phyloP scores from a whole-genome alignment of 2,888 invertebrate genomes.

The Smittia sp. region DNA sequence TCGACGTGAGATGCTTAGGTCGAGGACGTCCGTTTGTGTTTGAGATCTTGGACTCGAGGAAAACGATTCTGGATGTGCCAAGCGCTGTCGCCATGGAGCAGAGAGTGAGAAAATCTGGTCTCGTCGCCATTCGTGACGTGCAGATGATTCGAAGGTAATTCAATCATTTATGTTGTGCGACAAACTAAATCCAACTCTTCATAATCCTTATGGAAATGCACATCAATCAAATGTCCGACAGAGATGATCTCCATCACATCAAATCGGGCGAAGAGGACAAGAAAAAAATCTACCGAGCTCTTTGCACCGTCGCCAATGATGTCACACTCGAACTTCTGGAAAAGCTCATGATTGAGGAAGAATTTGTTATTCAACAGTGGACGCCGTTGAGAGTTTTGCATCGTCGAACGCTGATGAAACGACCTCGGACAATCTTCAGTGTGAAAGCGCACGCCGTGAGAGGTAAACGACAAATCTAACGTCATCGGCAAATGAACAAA shows the following conservation, averaged over 20 bases:
- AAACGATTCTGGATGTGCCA: slow-evolving; percentile 55
- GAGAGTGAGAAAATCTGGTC: slow-evolving; percentile 59
- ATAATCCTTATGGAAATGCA: not conserved
- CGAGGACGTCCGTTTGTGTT: slow-evolving; percentile 90
- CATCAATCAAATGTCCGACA: slow-evolving; percentile 46
- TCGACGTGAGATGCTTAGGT: slow-evolving; percentile 92
- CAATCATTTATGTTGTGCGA: not conserved
- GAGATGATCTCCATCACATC: slow-evolving; percentile 65
- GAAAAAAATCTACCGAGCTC: slow-evolving; percentile 80
- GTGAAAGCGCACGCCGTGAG: slow-evolving; percentile 60
- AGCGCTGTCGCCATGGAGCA: slow-evolving; percentile 59
- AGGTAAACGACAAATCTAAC: slow-evolving; percentile 46
- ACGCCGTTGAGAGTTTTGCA: slow-evolving; percentile 92
- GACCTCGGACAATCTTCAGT: slow-evolving; percentile 65
- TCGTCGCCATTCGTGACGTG: slow-evolving; percentile 61
- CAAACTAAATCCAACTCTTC: not conserved
- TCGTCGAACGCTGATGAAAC: slow-evolving; percentile 69
- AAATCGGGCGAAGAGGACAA: slow-evolving; percentile 88
- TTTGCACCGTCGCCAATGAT: slow-evolving; percentile 60
- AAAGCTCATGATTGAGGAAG: slow-evolving; percentile 51
- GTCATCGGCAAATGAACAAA: slow-evolving; percentile 43
- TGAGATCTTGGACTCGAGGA: slow-evolving; percentile 71
- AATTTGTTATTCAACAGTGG: slow-evolving; percentile 63
- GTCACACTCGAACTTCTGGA: slow-evolving; percentile 58
- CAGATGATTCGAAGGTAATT: slow-evolving; percentile 58